phyloP scores from a whole-genome alignment of 2,797 vertebrate genomes.

The Apodemus agrarius region DNA sequence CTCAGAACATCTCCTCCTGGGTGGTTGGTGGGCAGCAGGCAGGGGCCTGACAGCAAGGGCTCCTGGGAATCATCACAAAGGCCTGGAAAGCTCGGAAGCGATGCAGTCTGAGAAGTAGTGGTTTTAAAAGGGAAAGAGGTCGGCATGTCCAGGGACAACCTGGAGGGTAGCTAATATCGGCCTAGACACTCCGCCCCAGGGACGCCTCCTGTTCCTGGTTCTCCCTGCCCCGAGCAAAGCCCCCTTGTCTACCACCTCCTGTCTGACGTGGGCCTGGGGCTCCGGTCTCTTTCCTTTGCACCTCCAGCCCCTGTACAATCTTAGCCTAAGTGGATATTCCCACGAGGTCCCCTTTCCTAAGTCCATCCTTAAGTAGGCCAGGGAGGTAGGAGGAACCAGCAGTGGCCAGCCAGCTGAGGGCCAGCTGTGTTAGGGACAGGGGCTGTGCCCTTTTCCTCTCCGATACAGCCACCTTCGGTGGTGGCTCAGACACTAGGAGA shows the following conservation, averaged over 20 bases:
- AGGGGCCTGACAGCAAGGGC: not conserved
- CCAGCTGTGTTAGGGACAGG: not conserved
- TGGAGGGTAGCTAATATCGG: not conserved
- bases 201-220: not conserved
- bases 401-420: not conserved
- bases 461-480: not conserved
- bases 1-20: not conserved
- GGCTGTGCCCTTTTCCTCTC: not conserved
- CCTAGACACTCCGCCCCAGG: not conserved
- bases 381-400: not conserved
- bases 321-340: not conserved
- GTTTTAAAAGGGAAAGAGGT: not conserved
- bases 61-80: not conserved
- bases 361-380: not conserved
- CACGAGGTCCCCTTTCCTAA: not conserved
- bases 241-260: not conserved
- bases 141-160: not conserved
- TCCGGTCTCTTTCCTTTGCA: not conserved
- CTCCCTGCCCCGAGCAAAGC: not conserved
- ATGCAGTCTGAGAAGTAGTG: not conserved
- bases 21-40: not conserved
- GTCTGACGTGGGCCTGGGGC: not conserved
- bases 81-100: not conserved
- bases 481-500: conserved; percentile 18
- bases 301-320: not conserved